Percentiles rank a stretch among this genome's conserved stretches.
These are phyloP conservation scores for Ormyrus labotus DNA, from an alignment of 2,888 invertebrate species.

Conservation along the genomic window DNA sequence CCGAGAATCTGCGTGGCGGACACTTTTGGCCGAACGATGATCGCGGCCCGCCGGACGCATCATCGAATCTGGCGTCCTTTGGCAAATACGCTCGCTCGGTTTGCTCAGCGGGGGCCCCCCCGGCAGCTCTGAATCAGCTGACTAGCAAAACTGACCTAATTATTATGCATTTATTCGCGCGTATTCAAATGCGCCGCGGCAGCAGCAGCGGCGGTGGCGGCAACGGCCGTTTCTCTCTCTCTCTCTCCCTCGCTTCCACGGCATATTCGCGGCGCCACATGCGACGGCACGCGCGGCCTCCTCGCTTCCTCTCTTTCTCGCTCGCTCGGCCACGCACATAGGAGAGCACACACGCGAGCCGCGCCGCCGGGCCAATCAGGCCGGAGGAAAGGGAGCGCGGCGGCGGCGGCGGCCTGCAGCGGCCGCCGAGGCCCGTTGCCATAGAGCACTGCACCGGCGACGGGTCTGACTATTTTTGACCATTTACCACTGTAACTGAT, in stretches of 20 bases:
- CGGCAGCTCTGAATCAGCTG: constrained; percentile 51
- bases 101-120: neutral
- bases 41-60: neutral
- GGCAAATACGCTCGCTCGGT: constrained; percentile 1
- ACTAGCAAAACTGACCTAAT: constrained; percentile 74
- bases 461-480: constrained; percentile 49
- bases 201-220: constrained; percentile 64
- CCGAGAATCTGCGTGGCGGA: neutral
- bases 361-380: constrained; percentile 55
- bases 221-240: constrained; percentile 59
- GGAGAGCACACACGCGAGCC: constrained; percentile 48
- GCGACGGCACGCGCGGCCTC: constrained; percentile 55
- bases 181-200: constrained; percentile 74
- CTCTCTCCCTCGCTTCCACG: constrained; percentile 53
- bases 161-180: constrained; percentile 76
- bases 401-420: neutral
- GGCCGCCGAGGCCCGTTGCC: neutral
- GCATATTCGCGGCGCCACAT: constrained; percentile 52
- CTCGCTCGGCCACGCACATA: constrained; percentile 10
- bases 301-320: constrained; percentile 15
- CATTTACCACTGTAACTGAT: constrained; percentile 52
- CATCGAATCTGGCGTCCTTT: no score
- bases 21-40: neutral
- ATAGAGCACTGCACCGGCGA: no score
- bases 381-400: neutral